Percentiles rank a stretch among this genome's conserved stretches.
Evolutionary conservation across 2,113 vertebrate species (phyloP).

Genomic region (Peromyscus polionotus): DNA sequence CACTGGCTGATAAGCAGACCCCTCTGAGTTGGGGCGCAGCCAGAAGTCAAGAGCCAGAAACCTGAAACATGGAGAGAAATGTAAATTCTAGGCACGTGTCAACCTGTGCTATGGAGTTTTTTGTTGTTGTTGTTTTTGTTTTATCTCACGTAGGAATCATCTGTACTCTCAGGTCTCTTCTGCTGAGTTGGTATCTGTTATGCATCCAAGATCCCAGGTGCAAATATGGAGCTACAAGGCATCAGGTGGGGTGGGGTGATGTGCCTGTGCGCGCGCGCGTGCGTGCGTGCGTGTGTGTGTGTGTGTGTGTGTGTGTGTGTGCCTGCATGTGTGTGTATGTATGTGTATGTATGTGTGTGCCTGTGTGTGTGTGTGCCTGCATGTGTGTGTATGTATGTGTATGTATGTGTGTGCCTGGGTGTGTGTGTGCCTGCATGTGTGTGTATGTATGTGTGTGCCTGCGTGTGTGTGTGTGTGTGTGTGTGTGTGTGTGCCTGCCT

Average conservation of each 20-base stretch:
- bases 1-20: fast-evolving
- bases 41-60: not conserved
- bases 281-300: no score
- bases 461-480: no score
- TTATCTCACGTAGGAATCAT: fast-evolving
- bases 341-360: not conserved
- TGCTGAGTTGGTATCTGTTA: fast-evolving
- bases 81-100: fast-evolving
- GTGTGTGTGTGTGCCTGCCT: not conserved
- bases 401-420: no score
- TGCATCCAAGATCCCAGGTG: fast-evolving
- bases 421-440: no score
- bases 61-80: not conserved
- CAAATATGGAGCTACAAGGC: fast-evolving
- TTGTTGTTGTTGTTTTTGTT: no score
- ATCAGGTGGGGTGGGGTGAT: not conserved
- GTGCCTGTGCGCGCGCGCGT: not conserved
- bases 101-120: fast-evolving
- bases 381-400: not conserved
- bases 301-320: not conserved
- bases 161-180: no score
- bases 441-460: no score
- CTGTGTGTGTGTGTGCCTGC: not conserved
- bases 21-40: fast-evolving
- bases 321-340: not conserved